Conservation (phyloP, 2,888 invertebrate genomes). For the Cyaniris semiargus region DNA sequence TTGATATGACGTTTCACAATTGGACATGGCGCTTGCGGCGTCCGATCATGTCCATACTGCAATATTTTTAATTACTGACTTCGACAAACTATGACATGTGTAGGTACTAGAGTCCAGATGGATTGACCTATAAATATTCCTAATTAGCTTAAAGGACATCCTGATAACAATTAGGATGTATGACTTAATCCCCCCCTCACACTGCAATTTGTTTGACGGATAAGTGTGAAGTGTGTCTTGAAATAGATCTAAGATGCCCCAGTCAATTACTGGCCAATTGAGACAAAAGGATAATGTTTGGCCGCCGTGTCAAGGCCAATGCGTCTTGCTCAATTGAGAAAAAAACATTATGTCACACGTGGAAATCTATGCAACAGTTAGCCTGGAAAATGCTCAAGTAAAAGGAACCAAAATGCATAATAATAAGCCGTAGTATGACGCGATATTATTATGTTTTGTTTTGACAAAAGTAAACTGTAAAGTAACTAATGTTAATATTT, state of each 20-base stretch:
- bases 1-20: too few species aligned
- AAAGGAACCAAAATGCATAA: not conserved
- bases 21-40: too few species aligned
- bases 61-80: too few species aligned
- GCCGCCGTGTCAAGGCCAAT: constrained; percentile 70
- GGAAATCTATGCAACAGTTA: constrained; percentile 3
- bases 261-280: constrained; percentile 76
- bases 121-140: too few species aligned
- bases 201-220: constrained; percentile 68
- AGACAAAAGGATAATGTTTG: constrained; percentile 79
- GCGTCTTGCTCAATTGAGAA: constrained; percentile 66
- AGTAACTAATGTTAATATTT: too few species aligned
- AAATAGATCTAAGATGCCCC: constrained; percentile 72
- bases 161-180: constrained; percentile 23
- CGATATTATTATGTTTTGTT: too few species aligned
- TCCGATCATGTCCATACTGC: too few species aligned
- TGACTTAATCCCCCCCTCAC: constrained; percentile 52
- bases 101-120: too few species aligned
- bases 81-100: too few species aligned
- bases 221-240: constrained; percentile 75
- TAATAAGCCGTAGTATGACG: too few species aligned
- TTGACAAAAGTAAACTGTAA: too few species aligned
- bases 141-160: constrained; percentile 2
- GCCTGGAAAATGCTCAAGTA: not conserved
- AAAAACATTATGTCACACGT: constrained; percentile 48